Evolutionary conservation across 2,888 invertebrate genomes (phyloP).

Genomic region (Acleris holmiana): DNA sequence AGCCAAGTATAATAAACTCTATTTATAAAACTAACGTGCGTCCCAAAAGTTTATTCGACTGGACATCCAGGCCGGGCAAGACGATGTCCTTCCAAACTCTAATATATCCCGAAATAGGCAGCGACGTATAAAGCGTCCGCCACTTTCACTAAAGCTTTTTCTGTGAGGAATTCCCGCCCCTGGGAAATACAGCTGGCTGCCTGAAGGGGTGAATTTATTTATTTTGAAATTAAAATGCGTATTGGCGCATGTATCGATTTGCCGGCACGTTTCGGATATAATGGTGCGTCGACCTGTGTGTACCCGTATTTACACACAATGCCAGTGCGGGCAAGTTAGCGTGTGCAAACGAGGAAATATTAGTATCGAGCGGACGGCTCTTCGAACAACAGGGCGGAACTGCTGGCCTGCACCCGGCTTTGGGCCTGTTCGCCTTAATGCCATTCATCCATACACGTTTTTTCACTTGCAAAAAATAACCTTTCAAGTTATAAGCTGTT

Average conservation of each 20-base stretch:
- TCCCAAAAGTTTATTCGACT: background rate
- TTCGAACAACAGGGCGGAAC: constrained; percentile 54
- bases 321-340: constrained; percentile 60
- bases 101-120: constrained; percentile 54
- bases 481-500: constrained; percentile 60
- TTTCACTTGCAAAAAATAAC: constrained; percentile 42
- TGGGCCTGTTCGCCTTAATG: constrained; percentile 17
- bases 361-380: constrained; percentile 57
- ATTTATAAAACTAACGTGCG: no score
- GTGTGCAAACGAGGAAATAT: constrained; percentile 70
- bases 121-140: constrained; percentile 50
- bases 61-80: constrained; percentile 43
- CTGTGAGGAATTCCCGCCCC: constrained; percentile 56
- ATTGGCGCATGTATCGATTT: constrained; percentile 24
- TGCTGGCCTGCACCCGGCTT: constrained; percentile 41
- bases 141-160: constrained; percentile 53
- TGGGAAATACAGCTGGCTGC: constrained; percentile 54
- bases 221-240: constrained; percentile 46
- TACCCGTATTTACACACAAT: constrained; percentile 72
- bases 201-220: constrained; percentile 46
- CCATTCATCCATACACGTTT: constrained; percentile 6
- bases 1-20: no score
- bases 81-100: constrained; percentile 57
- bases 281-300: constrained; percentile 46
- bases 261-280: constrained; percentile 26